Evolutionary conservation across 2,113 vertebrate species (phyloP).

Genomic region (Sphyrna mokarran): DNA sequence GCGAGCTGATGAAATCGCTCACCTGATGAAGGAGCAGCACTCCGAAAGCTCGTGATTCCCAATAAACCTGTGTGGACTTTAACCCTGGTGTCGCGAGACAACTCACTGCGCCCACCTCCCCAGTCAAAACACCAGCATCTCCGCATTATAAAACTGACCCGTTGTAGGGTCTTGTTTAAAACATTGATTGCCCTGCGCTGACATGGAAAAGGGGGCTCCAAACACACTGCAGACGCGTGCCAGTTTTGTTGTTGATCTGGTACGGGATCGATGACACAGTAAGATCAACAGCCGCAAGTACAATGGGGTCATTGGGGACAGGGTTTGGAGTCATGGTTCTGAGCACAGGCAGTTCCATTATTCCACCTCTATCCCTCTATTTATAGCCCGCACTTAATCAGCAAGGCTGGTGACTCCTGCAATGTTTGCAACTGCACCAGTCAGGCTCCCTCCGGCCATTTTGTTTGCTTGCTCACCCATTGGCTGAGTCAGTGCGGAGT

Average conservation of each 20-base stretch:
- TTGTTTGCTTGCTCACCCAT: not conserved
- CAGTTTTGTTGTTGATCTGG: not conserved
- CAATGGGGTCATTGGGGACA: not conserved
- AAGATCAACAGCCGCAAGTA: not conserved
- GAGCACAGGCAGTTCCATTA: not conserved
- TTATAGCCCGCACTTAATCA: not conserved
- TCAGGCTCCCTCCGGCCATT: not conserved
- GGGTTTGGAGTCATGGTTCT: too few relatives aligned
- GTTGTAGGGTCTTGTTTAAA: not conserved
- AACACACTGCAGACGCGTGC: not conserved
- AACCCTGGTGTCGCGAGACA: too few relatives aligned
- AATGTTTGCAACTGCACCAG: not conserved
- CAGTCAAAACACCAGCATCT: too few relatives aligned
- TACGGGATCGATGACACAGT: not conserved
- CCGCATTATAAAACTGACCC: too few relatives aligned
- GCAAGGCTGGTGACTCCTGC: not conserved
- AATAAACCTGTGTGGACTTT: too few relatives aligned
- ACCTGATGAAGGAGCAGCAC: too few relatives aligned
- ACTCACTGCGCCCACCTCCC: too few relatives aligned
- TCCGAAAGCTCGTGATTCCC: too few relatives aligned
- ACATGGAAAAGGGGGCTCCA: not conserved
- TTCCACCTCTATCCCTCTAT: not conserved
- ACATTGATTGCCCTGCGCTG: not conserved
- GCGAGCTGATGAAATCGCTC: too few relatives aligned
- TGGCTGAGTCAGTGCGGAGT: not conserved